Evolutionary conservation across 2,113 vertebrate species (phyloP), one percentile per base, ranked within the genome.

Genomic region (Nothoprocta pentlandii): DNA sequence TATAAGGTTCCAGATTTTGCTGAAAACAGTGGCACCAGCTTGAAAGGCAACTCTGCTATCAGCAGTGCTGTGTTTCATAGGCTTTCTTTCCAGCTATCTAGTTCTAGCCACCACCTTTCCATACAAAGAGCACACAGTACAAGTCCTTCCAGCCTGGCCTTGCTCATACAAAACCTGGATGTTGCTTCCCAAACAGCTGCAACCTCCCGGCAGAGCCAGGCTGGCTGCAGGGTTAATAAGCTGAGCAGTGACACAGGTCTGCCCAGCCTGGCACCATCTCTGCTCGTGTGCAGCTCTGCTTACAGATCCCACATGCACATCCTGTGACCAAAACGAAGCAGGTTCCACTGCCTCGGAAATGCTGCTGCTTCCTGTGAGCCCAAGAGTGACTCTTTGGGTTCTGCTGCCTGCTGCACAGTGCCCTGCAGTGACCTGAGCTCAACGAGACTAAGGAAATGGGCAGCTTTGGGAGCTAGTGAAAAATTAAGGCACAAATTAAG

Each of bases 191-290:
- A 86, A 91, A 90, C 77, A 58, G 47, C 82, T 90, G 62, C 69
- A 95, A 86, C 93, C 74, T 80, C 85, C 90, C 93, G 94, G 75
- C 87, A 95, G 75, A 94, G 83, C 85, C 88, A 73, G 90, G 74
- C 94, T 81, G 87, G 88, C 77, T 79, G 61, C 2, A 0, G 3
- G 53, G 53, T 80, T 95, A 94, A 90, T 90, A 94, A 94, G 53
- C 67, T 73, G 47, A 90, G 88, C 73, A 80, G 78, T n/a, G 76
- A 64, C 81, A 81, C 4, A 86, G 17, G 66, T 75, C 73, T 93
- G 77, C 92, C 88, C 80, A 81, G 91, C 80, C 83, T 97, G 95
- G 96, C 93, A 94, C 41, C 30, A 54, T n/a, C 76, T 88, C 83
- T 86, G 4, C n/a, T 89, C 90, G 93, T 96, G 95, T 90, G 96